Base-by-base conservation (phyloP, 2,113 vertebrate species). In the Scortum barcoo region DNA sequence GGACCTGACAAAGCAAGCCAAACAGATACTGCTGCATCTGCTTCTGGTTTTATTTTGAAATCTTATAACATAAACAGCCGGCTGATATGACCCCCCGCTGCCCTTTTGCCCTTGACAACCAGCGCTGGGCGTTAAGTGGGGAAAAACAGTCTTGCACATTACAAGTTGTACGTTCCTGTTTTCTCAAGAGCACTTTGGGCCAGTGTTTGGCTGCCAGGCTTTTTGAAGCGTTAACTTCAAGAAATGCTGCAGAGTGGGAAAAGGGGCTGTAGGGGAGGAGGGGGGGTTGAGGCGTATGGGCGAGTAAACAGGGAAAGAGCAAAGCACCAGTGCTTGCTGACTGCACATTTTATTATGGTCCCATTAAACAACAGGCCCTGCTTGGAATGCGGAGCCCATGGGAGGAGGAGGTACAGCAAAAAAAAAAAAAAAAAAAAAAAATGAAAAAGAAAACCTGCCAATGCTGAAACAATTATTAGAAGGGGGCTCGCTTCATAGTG, bases 291-390 rank as follows among this genome's bases (percentile, higher is more conserved):
- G 85, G 79, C 36, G 51, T 76, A 71, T 56, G 75, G 65, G 85
- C 66, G 80, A 74, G 77, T 78, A 88, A 83, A 89, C 85, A 83
- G 42, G 65, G 62, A 77, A 85, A 61, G 67, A 77, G 77, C 67
- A 75, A 76, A 83, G 86, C 65, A 60, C 72, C 82, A 38, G 73
- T 50, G 71, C 62, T 77, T 91, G 91, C 88, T 86, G 87, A 92
- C 74, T 80, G 78, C 86, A 90, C 80, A 61, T 86, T 92, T 91
- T 92, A 84, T 89, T 84, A 89, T 75, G 24, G 70, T 83, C 83
- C 91, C 88, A 93, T 91, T 93, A 92, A 93, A 94, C 76, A 92
- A 80, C 90, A 89, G 88, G 80, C 76, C 76, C 62, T 42, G 79
- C 66, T 69, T 81, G 73, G 88, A 92, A 93, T 83, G 87, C 84